Evolutionary conservation across 2,888 invertebrate genomes (phyloP).

Genomic region (Esperia sulphurella): DNA sequence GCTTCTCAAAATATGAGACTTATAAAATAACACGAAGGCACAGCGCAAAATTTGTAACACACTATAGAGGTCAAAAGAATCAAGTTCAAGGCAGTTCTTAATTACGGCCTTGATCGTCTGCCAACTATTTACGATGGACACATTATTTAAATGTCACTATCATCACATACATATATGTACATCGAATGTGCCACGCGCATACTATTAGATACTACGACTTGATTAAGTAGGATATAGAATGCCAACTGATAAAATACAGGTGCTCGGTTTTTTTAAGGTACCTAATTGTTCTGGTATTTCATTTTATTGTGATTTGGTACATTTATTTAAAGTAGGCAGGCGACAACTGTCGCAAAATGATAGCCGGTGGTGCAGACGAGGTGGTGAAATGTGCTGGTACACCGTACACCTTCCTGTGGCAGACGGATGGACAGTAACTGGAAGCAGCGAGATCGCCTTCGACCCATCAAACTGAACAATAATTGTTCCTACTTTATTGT

Average conservation of each 20-base stretch:
- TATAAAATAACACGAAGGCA: too few relatives aligned
- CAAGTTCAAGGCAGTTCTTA: conserved; percentile 51
- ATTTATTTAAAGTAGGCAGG: too few relatives aligned
- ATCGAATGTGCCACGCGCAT: conserved; percentile 48
- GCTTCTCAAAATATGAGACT: too few relatives aligned
- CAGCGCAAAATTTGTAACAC: too few relatives aligned
- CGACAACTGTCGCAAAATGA: too few relatives aligned
- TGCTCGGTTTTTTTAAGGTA: conserved; percentile 12
- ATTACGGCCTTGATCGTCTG: conserved; percentile 37
- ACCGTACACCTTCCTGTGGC: too few relatives aligned
- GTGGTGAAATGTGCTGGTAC: too few relatives aligned
- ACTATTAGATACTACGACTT: conserved; percentile 27
- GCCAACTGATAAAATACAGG: conserved; percentile 29
- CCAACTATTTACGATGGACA: conserved; percentile 9
- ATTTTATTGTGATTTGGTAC: background rate
- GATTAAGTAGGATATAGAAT: conserved; percentile 25
- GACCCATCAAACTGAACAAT: too few relatives aligned
- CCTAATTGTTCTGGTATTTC: background rate
- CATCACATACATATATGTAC: conserved; percentile 15
- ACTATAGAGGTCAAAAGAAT: conserved; percentile 15
- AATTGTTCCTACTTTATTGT: too few relatives aligned
- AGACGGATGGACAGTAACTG: too few relatives aligned
- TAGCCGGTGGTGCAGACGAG: too few relatives aligned
- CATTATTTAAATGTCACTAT: conserved; percentile 25
- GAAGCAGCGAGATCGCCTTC: too few relatives aligned